phyloP scores from a whole-genome alignment of 2,113 vertebrate genomes.

The Crotophaga sulcirostris region DNA sequence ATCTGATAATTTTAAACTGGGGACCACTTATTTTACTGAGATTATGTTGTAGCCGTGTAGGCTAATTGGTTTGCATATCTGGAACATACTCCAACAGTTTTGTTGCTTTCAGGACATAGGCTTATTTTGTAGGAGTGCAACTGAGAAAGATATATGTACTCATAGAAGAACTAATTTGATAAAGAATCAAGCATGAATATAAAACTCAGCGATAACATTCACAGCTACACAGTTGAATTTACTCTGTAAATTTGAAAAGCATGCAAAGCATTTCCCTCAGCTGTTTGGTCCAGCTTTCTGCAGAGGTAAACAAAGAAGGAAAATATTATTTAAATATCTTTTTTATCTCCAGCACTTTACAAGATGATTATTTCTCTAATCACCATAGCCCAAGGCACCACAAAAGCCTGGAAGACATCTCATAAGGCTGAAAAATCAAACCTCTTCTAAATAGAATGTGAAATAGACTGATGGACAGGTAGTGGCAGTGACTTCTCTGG shows the following conservation, averaged over 20 bases:
- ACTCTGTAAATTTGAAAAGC: constrained; percentile 31
- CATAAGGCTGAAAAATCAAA: background rate
- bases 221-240: background rate
- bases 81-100: background rate
- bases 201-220: background rate
- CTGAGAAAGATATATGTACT: constrained; percentile 8
- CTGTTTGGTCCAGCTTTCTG: background rate
- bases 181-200: constrained; percentile 2
- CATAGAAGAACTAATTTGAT: constrained; percentile 16
- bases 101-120: background rate
- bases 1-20: background rate
- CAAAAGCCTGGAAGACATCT: background rate
- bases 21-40: background rate
- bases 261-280: constrained; percentile 3
- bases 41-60: background rate
- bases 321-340: constrained; percentile 11
- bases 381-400: background rate
- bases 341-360: constrained; percentile 7
- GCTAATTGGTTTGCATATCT: constrained; percentile 21
- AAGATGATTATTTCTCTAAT: constrained; percentile 25
- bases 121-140: background rate
- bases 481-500: background rate
- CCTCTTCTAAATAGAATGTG: background rate
- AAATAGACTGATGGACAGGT: background rate
- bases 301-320: constrained; percentile 28